phyloP scores from a whole-genome alignment of 2,888 invertebrate genomes.

The Strigamia crassipes region DNA sequence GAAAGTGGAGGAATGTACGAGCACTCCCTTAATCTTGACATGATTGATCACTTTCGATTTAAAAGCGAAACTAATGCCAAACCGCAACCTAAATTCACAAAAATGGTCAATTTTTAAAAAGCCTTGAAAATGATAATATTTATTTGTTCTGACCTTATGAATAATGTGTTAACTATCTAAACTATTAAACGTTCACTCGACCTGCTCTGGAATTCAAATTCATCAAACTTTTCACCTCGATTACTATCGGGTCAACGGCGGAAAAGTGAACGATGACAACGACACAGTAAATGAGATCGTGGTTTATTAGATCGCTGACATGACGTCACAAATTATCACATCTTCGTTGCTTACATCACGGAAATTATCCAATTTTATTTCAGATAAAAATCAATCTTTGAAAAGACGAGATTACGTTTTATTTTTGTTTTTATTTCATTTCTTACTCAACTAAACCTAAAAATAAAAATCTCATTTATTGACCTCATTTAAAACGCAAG shows the following conservation, averaged over 20 bases:
- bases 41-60: conserved; percentile 31
- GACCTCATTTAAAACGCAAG: too few species aligned
- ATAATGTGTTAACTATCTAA: conserved; percentile 31
- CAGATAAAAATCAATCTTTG: too few species aligned
- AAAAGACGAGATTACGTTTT: not conserved
- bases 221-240: conserved; percentile 34
- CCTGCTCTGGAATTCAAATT: conserved; percentile 37
- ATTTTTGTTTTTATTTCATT: not conserved
- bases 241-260: conserved; percentile 8
- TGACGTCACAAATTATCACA: not conserved
- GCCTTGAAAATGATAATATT: not conserved
- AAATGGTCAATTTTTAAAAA: not conserved
- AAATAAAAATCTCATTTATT: not conserved
- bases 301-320: not conserved
- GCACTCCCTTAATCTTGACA: conserved; percentile 31
- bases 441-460: not conserved
- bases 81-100: not conserved
- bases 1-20: not conserved
- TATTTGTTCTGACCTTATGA: conserved; percentile 32
- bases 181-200: conserved; percentile 34
- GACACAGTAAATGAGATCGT: not conserved
- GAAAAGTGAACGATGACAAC: not conserved
- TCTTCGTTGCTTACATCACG: not conserved
- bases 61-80: not conserved
- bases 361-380: too few species aligned